Base-by-base conservation (phyloP, 2,113 vertebrate genomes). In the Ariopsis seemanni region DNA sequence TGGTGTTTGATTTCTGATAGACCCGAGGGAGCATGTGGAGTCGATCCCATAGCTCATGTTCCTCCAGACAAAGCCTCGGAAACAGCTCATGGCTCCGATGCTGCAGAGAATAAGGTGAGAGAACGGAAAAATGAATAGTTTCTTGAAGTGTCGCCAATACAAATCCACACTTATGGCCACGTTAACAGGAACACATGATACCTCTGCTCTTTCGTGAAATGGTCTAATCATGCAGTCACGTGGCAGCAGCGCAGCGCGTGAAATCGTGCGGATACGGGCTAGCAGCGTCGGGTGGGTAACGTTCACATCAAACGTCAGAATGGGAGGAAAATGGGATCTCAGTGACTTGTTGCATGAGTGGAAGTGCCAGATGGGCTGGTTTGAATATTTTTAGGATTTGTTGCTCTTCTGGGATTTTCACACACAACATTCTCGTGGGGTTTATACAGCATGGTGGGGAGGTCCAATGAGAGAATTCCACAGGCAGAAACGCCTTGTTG, bases 61-160 rank as follows among this genome's bases (percentile, higher is more conserved):
- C 25, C n/a, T 20, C 53, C 69, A 67, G 55, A 83, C 8, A 83
- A 30, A 25, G 55, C 42, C 8, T 0, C 42, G 18, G 80, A 83
- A 18, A 10, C 4, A 14, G 15, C 25, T 34, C 67, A 10, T 34
- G 50, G 0, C 20, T 25, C 17, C 18, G 69, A 65, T 74, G 14
- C 22, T 62, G 48, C 12, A 53, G 67, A 75, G n/a, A 74, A 60
- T 57, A 74, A 74, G 80, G 86, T 87, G 69, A 84, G 30, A 42
- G 57, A 42, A 62, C 30, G 34, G 3, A 22, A 22, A 60, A 60
- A 42, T 42, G 10, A 22, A 58, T 20, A 5, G 9, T 25, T 25
- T 52, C 50, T 58, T 80, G 30, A 58, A 18, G 25, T 57, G 11
- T 22, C 25, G 27, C 42, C 11, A 57, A 27, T 52, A 77, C 25